A percentile compares a stretch with the other conserved stretches of the same genome.
phyloP scores from a whole-genome alignment of 2,888 invertebrate species.

The Mimachlamys varia region DNA sequence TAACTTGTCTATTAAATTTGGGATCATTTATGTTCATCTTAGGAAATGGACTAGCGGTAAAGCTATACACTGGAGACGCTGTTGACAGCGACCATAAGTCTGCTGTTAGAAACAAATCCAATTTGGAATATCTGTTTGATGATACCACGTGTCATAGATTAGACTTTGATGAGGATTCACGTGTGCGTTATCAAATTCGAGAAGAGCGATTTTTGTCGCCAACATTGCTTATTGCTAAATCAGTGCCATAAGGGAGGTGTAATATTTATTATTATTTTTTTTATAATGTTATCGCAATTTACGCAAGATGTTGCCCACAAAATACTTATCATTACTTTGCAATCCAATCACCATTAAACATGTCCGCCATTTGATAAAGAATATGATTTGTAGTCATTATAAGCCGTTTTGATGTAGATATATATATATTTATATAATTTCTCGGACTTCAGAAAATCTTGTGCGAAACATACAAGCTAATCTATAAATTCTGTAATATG shows the following conservation, averaged over 20 bases:
- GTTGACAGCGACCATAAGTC: not conserved
- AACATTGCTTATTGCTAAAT: not conserved
- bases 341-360: not conserved
- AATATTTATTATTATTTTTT: not conserved
- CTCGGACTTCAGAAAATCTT: not conserved
- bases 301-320: not conserved
- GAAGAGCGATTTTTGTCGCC: not conserved
- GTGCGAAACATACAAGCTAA: not conserved
- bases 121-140: not conserved
- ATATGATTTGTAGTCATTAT: not conserved
- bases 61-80: not conserved
- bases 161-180: slow-evolving; percentile 31
- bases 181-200: slow-evolving; percentile 8
- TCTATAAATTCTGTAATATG: no score
- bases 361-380: not conserved
- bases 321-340: not conserved
- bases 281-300: slow-evolving; percentile 14
- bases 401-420: not conserved
- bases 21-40: slow-evolving; percentile 6
- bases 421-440: not conserved
- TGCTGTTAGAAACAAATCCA: slow-evolving; percentile 24
- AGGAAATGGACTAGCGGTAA: not conserved
- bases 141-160: not conserved
- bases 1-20: slow-evolving; percentile 24
- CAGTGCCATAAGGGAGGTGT: not conserved